Base-by-base conservation (phyloP, 2,888 invertebrate genomes). In the Bellardia pandia region DNA sequence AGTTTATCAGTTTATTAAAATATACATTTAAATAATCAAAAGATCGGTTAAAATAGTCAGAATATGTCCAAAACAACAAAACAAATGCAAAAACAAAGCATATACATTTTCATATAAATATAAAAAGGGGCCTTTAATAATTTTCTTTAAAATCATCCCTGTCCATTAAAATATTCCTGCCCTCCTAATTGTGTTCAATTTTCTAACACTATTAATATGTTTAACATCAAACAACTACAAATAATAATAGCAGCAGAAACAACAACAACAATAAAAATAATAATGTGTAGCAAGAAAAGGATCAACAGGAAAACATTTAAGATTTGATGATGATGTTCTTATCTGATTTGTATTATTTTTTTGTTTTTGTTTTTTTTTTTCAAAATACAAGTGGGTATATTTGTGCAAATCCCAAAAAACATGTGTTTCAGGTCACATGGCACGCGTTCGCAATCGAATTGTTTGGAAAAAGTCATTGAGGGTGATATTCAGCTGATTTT, bases 391-490 rank as follows among this genome's bases (percentile, higher is more conserved):
- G 79, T 85, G 74, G 74, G 51, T 77, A 66, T 80, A 76, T 84
- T 84, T 84, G 75, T 89, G 89, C 88, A 89, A 90, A 89, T 89
- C 88, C 82, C 78, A 78, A 91, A 91, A 93, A 93, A 92, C 93
- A 93, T 93, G 93, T 93, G 93, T 92, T 93, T 90, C 90, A 90
- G 92, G 92, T 93, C 93, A 93, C 93, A 93, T 91, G 91, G 90
- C 90, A 89, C 89, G 89, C 88, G 89, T 88, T 90, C 85, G 84
- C 85, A 85, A 84, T 80, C 64, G 79, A 84, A 80, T 80, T 85
- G 62, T 80, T 80, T 79, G 37, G 51, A 69, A 48, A 64, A 85
- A 85, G 85, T 85, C 85, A 85, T 85, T 76, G 85, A 85, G 75
- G 85, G 64, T 71, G 78, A 51, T 77, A 60, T 78, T 62, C 40